Evolutionary conservation across 92 coral and sea anemone species (phyloP).

Genomic region (Galaxea fascicularis): DNA sequence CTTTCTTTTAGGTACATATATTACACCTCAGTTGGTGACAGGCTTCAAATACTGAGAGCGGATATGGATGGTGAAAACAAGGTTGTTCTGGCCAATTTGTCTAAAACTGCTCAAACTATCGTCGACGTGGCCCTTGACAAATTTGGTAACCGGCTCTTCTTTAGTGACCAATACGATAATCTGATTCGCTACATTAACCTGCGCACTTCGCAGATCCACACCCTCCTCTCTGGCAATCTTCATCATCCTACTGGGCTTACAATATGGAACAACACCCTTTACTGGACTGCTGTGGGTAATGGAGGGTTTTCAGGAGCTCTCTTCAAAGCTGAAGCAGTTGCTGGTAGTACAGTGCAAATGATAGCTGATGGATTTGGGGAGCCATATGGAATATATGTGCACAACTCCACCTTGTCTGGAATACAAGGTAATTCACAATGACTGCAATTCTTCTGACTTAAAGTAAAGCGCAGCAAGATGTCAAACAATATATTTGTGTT

Average conservation of each 20-base stretch:
- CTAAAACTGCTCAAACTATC: neutral
- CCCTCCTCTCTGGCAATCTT: conserved; percentile 10
- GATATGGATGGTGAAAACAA: conserved; percentile 36
- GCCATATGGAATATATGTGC: conserved; percentile 7
- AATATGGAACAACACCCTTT: neutral
- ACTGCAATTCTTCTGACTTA: too few relatives aligned
- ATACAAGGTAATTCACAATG: too few relatives aligned
- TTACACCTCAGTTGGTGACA: neutral
- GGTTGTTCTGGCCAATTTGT: conserved; percentile 11
- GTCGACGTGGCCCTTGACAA: conserved; percentile 34
- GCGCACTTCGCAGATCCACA: neutral
- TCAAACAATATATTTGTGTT: too few relatives aligned
- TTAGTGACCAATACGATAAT: neutral
- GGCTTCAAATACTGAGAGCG: conserved; percentile 20
- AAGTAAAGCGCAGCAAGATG: too few relatives aligned
- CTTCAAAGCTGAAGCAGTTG: conserved; percentile 12
- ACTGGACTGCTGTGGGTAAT: conserved; percentile 31
- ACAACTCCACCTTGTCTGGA: conserved; percentile 43
- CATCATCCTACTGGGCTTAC: conserved; percentile 14
- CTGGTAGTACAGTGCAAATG: neutral
- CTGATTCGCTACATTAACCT: conserved; percentile 16
- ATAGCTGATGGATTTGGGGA: conserved; percentile 5
- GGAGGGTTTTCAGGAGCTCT: conserved; percentile 20
- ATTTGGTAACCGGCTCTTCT: conserved; percentile 23
- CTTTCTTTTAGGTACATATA: conserved; percentile 38